Evolutionary conservation across 2,113 vertebrate genomes (phyloP).

Genomic region (Tenrec ecaudatus): DNA sequence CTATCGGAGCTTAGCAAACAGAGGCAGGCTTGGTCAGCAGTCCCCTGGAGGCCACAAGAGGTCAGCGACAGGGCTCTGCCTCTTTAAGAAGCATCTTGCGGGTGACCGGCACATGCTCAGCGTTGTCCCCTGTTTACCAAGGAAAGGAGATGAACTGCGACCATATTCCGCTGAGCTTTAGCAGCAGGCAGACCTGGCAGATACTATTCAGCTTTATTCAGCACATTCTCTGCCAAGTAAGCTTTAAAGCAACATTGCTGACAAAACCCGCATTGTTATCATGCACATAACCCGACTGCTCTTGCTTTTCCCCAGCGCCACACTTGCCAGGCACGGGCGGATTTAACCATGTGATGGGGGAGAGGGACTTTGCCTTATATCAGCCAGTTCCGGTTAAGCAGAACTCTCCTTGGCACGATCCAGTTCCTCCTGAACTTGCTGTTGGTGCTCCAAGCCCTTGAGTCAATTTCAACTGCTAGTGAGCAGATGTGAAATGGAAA

Average conservation of each 20-base stretch:
- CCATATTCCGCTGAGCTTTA: neutral
- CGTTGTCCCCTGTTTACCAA: slow-evolving; percentile 20
- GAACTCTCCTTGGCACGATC: neutral
- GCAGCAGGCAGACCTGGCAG: neutral
- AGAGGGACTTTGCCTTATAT: neutral
- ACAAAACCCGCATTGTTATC: neutral
- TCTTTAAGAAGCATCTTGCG: slow-evolving; percentile 56
- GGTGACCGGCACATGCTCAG: slow-evolving; percentile 15
- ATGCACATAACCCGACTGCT: neutral
- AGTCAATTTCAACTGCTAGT: too few relatives aligned
- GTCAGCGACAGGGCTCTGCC: slow-evolving; percentile 15
- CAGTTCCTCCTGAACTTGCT: neutral
- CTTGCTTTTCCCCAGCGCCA: neutral
- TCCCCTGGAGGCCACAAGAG: neutral
- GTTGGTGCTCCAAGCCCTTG: too few relatives aligned
- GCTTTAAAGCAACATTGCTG: neutral
- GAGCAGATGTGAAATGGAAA: too few relatives aligned
- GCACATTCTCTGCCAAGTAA: slow-evolving; percentile 2
- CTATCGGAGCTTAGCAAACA: neutral
- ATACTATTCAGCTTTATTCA: slow-evolving; percentile 20
- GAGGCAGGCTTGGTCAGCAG: neutral
- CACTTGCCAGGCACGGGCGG: neutral
- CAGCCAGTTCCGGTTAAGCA: neutral
- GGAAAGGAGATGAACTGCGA: neutral
- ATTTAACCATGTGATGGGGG: neutral